Base-by-base conservation (phyloP, 2,888 invertebrate species). In the Scaptodrosophila latifasciaeformis region DNA sequence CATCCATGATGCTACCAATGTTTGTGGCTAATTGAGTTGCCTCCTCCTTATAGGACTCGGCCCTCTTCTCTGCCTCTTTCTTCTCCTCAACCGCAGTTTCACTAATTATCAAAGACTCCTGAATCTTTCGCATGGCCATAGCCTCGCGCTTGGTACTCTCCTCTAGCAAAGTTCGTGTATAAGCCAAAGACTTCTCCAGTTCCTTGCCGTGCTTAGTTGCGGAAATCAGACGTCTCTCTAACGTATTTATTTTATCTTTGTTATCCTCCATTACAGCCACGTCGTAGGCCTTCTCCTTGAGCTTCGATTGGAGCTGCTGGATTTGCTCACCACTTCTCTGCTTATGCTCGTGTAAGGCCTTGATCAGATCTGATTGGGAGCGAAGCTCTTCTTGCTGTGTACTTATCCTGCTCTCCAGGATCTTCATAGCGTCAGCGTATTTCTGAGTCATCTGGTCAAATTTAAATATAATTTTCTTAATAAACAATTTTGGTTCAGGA, bases 31-130 rank as follows among this genome's bases (percentile, higher is more conserved):
- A 70, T 60, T 88, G 85, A 5, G 84, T 70, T 27, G 89, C 82
- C 84, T 92, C 90, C 53, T 88, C 91, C 88, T 83, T 71, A 2
- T 87, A 83, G 42, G 84, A 64, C 39, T 81, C 82, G 71, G 90
- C 90, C 21, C 88, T 85, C 56, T 86, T 83, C 5, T 89, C 63
- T 2, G 89, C 88, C 2, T 87, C 85, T 54, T 89, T 88, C 70
- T 89, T 90, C 68, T 90, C 91, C n/a, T 82, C 82, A 2, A 89
- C 87, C 0, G 89, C 89, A 2, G 71, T 65, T 67, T 91, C 90
- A 19, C 89, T 88, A 1, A 91, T 67, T 29, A 86, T 83, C 24
- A 91, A 75, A 1, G 90, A 89, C 77, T 91, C 90, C 4, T 87
- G 87, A 1, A 91, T 88, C 77, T 90, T 90, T 5, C 74, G 71